Conservation (phyloP, 2,113 vertebrate species). For the Myiagra hebetior region DNA sequence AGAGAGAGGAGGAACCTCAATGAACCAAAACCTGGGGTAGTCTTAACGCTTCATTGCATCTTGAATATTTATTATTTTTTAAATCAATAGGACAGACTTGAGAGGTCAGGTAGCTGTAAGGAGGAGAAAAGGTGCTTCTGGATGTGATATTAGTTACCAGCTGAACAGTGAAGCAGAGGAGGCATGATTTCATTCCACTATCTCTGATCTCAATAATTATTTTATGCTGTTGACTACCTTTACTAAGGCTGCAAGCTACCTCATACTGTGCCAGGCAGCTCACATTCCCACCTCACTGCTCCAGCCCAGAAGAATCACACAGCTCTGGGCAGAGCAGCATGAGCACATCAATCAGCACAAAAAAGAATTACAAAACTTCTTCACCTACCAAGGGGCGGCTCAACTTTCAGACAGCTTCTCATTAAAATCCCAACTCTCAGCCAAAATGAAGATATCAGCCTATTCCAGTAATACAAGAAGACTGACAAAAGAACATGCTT, state of each 20-base stretch:
- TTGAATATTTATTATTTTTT: not conserved
- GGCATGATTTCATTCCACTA: not conserved
- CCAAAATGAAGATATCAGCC: not conserved
- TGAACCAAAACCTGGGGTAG: not conserved
- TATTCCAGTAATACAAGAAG: not conserved
- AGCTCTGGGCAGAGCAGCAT: not conserved
- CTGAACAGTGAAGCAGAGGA: not conserved
- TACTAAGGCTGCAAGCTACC: not conserved
- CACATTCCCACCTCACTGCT: not conserved
- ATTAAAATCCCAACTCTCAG: not conserved
- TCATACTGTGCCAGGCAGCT: not conserved
- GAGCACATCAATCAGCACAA: not conserved
- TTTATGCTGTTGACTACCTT: not conserved
- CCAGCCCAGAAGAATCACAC: not conserved
- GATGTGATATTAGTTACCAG: not conserved
- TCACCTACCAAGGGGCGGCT: not conserved
- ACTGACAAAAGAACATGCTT: not conserved
- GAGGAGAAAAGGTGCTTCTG: not conserved
- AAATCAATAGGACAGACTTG: not conserved
- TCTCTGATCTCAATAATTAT: not conserved
- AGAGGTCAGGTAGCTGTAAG: not conserved
- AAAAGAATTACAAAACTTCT: not conserved
- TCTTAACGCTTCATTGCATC: not conserved
- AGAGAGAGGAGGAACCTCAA: not conserved
- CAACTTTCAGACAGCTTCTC: not conserved